Evolutionary conservation across 2,888 invertebrate genomes (phyloP), one percentile per base, ranked within the genome.

Genomic region (Mechanitis messenoides): DNA sequence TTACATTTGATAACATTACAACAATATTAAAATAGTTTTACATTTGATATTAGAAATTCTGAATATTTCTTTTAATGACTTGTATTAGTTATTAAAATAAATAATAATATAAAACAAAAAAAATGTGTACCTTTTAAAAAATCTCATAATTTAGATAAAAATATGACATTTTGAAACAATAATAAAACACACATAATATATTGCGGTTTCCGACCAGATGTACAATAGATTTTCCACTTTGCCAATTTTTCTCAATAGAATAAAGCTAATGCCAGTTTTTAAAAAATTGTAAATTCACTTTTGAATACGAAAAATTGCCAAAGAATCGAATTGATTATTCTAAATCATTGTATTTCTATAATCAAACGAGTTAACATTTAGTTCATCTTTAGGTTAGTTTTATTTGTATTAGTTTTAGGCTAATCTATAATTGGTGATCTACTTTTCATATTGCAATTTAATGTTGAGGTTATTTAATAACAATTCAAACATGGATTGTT

Each of bases 261-360:
- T 82, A 82, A 78, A 71, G 84, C 85, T 86, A 83, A 72, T 66
- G 82, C 68, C 83, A 82, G 80, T 83, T 79, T 85, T 83, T 82
- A 71, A 71, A 77, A 77, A 84, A 89, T 88, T 90, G 88, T 86
- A 87, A 90, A 88, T 85, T 81, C 88, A 88, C 88, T 87, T 89
- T 90, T 88, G 86, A 88, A 87, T 85, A 81, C 72, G 75, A 66
- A 67, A 65, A 86, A 87, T 87, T 88, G 88, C 89, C 89, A 89
- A 90, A 90, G 89, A 89, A 81, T 78, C 78, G 80, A 84, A 80
- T 85, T 84, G 84, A 87, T 81, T 83, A 75, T 73, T 72, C 66
- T 74, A 75, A 77, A 76, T 75, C 71, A 74, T 75, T 71, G 69
- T 64, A 62, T 61, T 64, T 65, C 60, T 59, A 55, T 62, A 63